Evolutionary conservation across 2,888 invertebrate genomes (phyloP).

Genomic region (Cataglyphis livida): DNA sequence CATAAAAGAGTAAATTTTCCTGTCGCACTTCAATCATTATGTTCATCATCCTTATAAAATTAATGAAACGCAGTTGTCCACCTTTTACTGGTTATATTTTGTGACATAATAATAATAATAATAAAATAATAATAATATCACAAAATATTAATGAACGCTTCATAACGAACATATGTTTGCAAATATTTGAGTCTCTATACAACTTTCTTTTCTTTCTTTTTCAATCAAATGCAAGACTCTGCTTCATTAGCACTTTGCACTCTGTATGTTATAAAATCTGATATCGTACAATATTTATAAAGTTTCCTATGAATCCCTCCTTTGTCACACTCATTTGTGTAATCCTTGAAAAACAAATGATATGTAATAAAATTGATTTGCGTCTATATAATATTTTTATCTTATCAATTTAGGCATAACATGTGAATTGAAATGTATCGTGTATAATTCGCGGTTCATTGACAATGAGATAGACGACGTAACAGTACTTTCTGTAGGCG

Average conservation of each 20-base stretch:
- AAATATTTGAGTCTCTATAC: conserved; percentile 18
- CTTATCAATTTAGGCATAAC: conserved; percentile 15
- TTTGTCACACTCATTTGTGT: conserved; percentile 12
- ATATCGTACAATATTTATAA: conserved; percentile 76
- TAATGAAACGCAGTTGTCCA: conserved; percentile 28
- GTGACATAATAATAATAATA: no score
- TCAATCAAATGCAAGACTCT: not conserved
- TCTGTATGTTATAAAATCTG: conserved; percentile 58
- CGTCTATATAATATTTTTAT: not conserved
- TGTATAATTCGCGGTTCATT: not conserved
- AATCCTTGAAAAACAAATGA: conserved; percentile 4
- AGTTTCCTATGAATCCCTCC: conserved; percentile 57
- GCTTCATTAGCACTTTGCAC: conserved; percentile 24
- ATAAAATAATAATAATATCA: conserved; percentile 9
- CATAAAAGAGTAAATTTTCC: conserved; percentile 58
- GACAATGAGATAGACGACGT: conserved; percentile 7
- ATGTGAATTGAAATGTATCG: conserved; percentile 9
- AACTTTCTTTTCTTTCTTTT: conserved; percentile 39
- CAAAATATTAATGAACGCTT: conserved; percentile 54
- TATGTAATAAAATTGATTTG: conserved; percentile 20
- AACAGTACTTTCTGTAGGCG: conserved; percentile 9
- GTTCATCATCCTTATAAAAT: conserved; percentile 39
- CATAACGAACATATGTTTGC: conserved; percentile 27
- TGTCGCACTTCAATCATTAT: conserved; percentile 48
- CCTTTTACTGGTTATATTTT: conserved; percentile 20